Evolutionary conservation across 1,140 invertebrate genomes (phyloP), one percentile per base, ranked within the genome.

Genomic region (Caenorhabditis brenneri): DNA sequence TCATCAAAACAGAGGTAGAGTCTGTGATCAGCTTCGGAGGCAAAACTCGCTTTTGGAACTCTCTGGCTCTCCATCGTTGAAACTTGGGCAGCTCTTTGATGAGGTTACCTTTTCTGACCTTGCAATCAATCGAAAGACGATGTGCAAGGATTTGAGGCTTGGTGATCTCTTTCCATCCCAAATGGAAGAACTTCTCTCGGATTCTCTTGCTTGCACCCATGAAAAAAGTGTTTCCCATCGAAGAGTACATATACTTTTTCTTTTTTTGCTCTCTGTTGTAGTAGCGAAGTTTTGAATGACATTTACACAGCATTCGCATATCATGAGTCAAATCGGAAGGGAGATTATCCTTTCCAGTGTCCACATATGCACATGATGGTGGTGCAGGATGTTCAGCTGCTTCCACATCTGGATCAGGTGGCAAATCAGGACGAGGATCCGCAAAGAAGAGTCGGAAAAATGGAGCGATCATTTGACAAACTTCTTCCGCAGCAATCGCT

Each of bases 271-370:
- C 42, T 9, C 24, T 74, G 36, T 74, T 74, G 22, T 74, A 74
- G 15, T 74, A 74, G 9, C 65, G 33, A 5, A 74, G 5, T 24
- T 74, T 74, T 12, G 65, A 33, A n/a, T 74, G 65, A 46, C 65
- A 74, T 15, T 74, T 74, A 36, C 65, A 74, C 65, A 74, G 19
- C 16, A 36, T 74, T 74, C 65, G 42, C 65, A 74, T 74, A n/a
- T 74, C 24, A 9, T 33, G 6, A 2, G 58, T 36, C 19, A 65
- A 27, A 19, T 16, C 58, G 0, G 58, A 15, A 16, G 58, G 29
- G 7, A 65, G n/a, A n/a, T n/a, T n/a, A 19, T 19, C 58, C 58
- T 10, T 4, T 65, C 16, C 36, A 29, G 2, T 15, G 31, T 9
- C 36, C 29, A 33, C 31, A 19, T 19, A 65, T n/a, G 58, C 29